Base-by-base conservation (phyloP, 2,113 vertebrate genomes). In the Dicerorhinus sumatrensis region DNA sequence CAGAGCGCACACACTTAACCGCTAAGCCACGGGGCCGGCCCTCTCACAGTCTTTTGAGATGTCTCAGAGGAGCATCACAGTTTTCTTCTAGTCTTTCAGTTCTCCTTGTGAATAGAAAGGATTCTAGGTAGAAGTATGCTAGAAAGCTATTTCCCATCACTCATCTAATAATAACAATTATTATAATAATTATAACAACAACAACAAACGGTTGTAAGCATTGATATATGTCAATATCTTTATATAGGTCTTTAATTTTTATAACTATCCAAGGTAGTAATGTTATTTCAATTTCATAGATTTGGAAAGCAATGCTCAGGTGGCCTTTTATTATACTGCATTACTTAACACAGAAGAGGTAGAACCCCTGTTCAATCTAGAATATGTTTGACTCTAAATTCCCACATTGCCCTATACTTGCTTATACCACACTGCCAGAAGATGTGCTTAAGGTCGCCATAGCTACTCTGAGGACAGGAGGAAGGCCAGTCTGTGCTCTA, bases 211-310 rank as follows among this genome's bases (percentile, higher is more conserved):
- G 63, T 48, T 91, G 7, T 58, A 76, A 85, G 31, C 18, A 21
- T 21, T 60, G 25, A 62, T 84, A 60, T 62, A 96, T 25, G 13
- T 63, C 46, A 72, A 17, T 76, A 6, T 73, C 17, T 73, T 87
- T 48, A 79, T 58, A 56, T 25, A 23, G 86, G 33, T 36, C 36
- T 97, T 77, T 95, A 89, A 83, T 91, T 91, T 21, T 67, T 89
- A 17, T 69, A 69, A 48, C 27, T 67, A 39, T 18, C 33, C 21
- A 58, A 89, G 9, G 16, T 65, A 81, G n/a, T 80, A 79, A 27
- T 77, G 63, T 31, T 89, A 62, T 76, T 60, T 8, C 11, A n/a
- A 7, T 86, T 88, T 93, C 17, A 39, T 51, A 93, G 12, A 58
- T 87, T 82, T 79, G 58, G 39, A 90, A 79, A 77, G 51, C 2